These are phyloP conservation scores for Dinomys branickii DNA, from an alignment of 2,113 vertebrate species.

Conservation along the genomic window DNA sequence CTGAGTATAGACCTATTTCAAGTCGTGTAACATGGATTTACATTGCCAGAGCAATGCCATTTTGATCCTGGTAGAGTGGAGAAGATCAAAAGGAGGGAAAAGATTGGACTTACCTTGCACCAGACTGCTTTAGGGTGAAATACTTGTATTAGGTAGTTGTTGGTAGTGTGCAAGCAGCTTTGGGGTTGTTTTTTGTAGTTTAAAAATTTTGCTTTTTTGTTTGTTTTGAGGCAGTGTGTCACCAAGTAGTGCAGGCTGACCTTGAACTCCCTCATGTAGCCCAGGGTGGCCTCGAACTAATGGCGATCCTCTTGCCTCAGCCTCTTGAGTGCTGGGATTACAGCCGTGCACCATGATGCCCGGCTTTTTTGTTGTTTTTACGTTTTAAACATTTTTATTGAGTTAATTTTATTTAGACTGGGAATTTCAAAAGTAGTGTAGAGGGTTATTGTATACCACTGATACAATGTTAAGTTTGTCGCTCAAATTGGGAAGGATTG, in stretches of 20 bases:
- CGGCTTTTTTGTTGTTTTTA: neutral
- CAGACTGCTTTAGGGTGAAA: conserved; percentile 21
- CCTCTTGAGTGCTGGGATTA: neutral
- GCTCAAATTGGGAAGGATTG: neutral
- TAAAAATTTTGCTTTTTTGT: neutral
- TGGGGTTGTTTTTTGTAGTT: neutral
- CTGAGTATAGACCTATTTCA: no score
- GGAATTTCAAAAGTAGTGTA: neutral
- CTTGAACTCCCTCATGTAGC: neutral
- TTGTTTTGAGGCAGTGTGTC: neutral
- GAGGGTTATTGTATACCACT: neutral
- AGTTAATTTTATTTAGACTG: neutral
- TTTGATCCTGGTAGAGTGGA: conserved; percentile 52
- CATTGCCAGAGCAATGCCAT: conserved; percentile 43
- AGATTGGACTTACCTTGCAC: conserved; percentile 46
- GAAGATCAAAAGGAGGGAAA: conserved; percentile 8
- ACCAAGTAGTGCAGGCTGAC: neutral
- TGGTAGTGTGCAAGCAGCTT: neutral
- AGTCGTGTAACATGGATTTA: conserved; percentile 52
- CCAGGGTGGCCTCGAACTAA: neutral
- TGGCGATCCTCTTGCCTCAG: neutral
- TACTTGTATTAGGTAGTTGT: conserved; percentile 34
- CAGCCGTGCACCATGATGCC: neutral
- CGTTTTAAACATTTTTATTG: neutral
- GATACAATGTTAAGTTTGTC: neutral